Evolutionary conservation across 2,113 vertebrate genomes (phyloP), one percentile per base, ranked within the genome.

Genomic region (Alethe diademata): DNA sequence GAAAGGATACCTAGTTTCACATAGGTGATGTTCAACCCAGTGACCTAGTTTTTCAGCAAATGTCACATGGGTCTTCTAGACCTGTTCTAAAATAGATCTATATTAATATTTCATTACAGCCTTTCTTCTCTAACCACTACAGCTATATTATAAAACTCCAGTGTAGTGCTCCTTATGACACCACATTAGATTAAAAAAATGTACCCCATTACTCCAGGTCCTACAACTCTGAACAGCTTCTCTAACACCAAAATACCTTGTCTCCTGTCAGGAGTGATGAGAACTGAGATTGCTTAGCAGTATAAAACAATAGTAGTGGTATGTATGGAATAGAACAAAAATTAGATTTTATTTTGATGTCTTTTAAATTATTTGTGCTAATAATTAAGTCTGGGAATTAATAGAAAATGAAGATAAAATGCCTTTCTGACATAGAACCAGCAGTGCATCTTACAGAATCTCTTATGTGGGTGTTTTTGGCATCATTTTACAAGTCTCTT

Each of bases 41-140:
- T 80, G 82, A 92, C 67, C 51, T 93, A 60, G 60, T 93, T 91
- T 93, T 83, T 84, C 69, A 84, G 43, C 4, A 23, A 19, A 70
- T 48, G 65, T 33, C 60, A 62, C n/a, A 25, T n/a, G 35, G 19
- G 4, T 71, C 22, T 86, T 88, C 38, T 75, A 91, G 19, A 72
- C 14, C 6, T 43, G 6, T 51, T 88, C 3, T 29, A 71, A 84
- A 66, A 78, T 56, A 42, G 9, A 28, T 62, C 23, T 45, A 4
- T 36, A 69, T 86, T 69, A 73, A 85, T 57, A 90, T 86, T 76
- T 94, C 11, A 83, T 69, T 93, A 14, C 19, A 86, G 2, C 4
- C 9, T 89, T 91, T 87, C 33, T 36, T 71, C 31, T 82, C 10
- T 72, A 82, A 45, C 19, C 19, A 43, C 25, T 71, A 45, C 4